Evolutionary conservation across 2,888 invertebrate genomes (phyloP), one percentile per base, ranked within the genome.

Genomic region (Euplagia quadripunctaria): DNA sequence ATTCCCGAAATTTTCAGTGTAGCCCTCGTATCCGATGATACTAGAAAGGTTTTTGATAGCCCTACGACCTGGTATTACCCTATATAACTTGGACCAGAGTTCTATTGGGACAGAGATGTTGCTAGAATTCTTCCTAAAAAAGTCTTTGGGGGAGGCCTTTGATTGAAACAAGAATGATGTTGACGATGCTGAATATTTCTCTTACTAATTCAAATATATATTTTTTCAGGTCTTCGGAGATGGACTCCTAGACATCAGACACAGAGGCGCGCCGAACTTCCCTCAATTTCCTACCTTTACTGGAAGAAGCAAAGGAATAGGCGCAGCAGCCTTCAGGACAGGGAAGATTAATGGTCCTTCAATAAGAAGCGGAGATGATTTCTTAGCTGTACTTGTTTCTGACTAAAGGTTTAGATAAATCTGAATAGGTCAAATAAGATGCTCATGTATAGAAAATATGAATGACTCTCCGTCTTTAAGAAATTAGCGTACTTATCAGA

Each of bases 241-340:
- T 1, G 93, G 91, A 31, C 85, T 93, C 0, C 85, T 94, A 17
- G 94, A 96, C 84, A 76, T 91, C 75, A 90, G 95, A 67, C 94
- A 95, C 71, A 91, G 94, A 6, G 95, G 95, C 14, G 83, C 90
- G 41, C 94, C 94, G 0, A 90, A 90, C 85, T 94, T 95, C 82
- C 92, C 94, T 79, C 89, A 92, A 3, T 92, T 95, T 79, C 93
- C 93, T 3, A 84, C 86, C 17, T 86, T 94, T 61, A 73, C 84
- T 9, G 90, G 92, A 9, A 88, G 92, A 75, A 85, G 90, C 74
- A 94, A 92, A 76, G 92, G 92, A 4, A 83, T 92, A 9, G 88
- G 93, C 5, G 93, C 93, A 1, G 89, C 92, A 4, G 89, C 93
- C 16, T 93, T 93, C 83, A 91, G 92, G 73, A 86, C 86, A n/a